phyloP scores from a whole-genome alignment of 2,113 vertebrate species.

The Tachysurus vachellii region DNA sequence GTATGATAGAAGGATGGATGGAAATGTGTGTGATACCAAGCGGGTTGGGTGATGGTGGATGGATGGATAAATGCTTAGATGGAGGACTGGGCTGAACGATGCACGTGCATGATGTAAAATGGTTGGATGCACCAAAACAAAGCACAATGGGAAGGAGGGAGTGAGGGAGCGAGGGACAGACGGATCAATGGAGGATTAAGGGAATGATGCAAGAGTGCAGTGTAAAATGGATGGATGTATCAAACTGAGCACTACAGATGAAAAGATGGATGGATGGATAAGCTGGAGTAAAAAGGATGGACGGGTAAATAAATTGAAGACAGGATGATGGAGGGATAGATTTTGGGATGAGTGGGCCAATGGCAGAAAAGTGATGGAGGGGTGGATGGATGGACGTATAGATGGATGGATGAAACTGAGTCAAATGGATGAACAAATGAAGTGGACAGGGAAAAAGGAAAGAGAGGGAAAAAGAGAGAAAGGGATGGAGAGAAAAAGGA shows the following conservation, averaged over 20 bases:
- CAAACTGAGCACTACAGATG: not conserved
- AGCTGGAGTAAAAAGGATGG: not conserved
- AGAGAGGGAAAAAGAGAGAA: constrained; percentile 40
- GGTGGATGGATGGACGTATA: not conserved
- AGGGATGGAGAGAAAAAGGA: constrained; percentile 13
- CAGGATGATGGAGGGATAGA: not conserved
- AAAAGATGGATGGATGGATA: not conserved
- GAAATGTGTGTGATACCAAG: no score
- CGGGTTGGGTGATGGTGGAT: no score
- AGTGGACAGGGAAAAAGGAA: not conserved
- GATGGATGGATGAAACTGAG: not conserved
- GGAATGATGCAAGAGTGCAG: not conserved
- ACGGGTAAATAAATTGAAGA: not conserved
- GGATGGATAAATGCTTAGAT: no score
- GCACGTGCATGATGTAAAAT: not conserved
- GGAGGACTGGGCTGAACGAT: no score
- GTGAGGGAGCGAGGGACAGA: not conserved
- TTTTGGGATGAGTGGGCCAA: not conserved
- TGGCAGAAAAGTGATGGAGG: not conserved
- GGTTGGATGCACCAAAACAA: not conserved
- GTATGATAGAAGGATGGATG: no score
- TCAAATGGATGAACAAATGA: not conserved
- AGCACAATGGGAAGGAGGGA: not conserved
- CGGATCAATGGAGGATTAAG: not conserved
- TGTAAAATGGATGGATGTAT: not conserved